Conservation (phyloP, 2,113 vertebrate species). For the Aphyosemion australe region DNA sequence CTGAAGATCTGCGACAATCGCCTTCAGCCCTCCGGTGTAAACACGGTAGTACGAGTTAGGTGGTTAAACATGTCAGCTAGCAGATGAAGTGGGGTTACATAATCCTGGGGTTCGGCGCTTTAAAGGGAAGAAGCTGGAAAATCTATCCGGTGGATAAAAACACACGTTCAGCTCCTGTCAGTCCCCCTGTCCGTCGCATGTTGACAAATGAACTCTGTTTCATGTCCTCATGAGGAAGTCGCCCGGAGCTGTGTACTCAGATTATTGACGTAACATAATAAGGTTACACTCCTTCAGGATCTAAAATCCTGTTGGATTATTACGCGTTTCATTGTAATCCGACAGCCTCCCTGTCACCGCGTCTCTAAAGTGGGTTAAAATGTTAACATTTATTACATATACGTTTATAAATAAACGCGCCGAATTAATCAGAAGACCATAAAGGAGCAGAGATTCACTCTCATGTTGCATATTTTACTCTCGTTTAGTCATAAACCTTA, state of each 20-base stretch:
- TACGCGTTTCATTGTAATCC: no score
- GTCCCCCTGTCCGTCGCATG: no score
- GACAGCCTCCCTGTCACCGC: no score
- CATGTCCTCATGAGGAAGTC: neutral
- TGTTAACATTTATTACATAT: neutral
- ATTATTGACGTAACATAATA: no score
- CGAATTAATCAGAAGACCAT: neutral
- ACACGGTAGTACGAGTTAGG: no score
- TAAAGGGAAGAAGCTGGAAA: neutral
- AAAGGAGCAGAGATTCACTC: neutral
- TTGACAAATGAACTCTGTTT: neutral
- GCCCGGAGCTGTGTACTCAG: neutral
- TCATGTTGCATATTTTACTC: neutral
- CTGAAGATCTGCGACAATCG: no score
- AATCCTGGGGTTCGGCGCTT: constrained; percentile 7
- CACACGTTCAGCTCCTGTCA: neutral
- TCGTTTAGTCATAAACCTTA: neutral
- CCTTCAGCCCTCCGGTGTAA: no score
- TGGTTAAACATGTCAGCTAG: no score
- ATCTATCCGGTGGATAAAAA: neutral
- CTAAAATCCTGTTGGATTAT: no score
- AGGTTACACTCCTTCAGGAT: no score
- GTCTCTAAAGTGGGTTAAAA: neutral
- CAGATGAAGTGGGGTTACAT: constrained; percentile 20
- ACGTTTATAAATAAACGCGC: neutral